Evolutionary conservation across 2,888 invertebrate genomes (phyloP).

Genomic region (Desoria tigrina): DNA sequence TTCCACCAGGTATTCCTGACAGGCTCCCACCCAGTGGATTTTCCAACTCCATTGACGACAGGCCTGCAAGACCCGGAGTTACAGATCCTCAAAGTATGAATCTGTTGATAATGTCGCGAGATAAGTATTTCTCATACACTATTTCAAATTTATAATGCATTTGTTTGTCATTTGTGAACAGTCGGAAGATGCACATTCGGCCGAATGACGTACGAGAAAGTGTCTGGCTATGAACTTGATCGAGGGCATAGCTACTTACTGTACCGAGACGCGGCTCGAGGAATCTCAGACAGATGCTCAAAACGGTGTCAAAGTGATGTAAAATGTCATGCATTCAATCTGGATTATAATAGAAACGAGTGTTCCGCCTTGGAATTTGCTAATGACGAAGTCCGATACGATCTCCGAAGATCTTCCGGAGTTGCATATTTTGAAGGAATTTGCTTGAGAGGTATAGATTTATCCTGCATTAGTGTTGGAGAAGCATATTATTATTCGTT

Average conservation of each 20-base stretch:
- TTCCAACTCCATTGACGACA: slow-evolving; percentile 50
- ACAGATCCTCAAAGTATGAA: slow-evolving; percentile 53
- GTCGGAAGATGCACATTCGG: slow-evolving; percentile 55
- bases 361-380: slow-evolving; percentile 56
- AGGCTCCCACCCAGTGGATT: slow-evolving; percentile 41
- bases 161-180: slow-evolving; percentile 15
- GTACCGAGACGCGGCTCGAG: slow-evolving; percentile 55
- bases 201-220: slow-evolving; percentile 56
- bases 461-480: slow-evolving; percentile 1
- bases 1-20: slow-evolving; percentile 44
- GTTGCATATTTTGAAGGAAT: slow-evolving; percentile 57
- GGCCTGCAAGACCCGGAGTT: slow-evolving; percentile 49
- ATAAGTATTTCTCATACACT: not conserved
- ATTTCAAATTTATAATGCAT: slow-evolving; percentile 1
- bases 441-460: slow-evolving; percentile 55
- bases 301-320: slow-evolving; percentile 56
- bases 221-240: slow-evolving; percentile 56
- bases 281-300: slow-evolving; percentile 57
- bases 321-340: slow-evolving; percentile 57
- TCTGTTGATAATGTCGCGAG: not conserved
- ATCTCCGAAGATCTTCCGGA: slow-evolving; percentile 55
- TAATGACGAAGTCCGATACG: slow-evolving; percentile 55
- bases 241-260: slow-evolving; percentile 54
- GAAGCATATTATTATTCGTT: slow-evolving; percentile 3
- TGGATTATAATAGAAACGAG: slow-evolving; percentile 58